Conservation (phyloP, 2,888 invertebrate genomes). For the Lacanobia oleracea region DNA sequence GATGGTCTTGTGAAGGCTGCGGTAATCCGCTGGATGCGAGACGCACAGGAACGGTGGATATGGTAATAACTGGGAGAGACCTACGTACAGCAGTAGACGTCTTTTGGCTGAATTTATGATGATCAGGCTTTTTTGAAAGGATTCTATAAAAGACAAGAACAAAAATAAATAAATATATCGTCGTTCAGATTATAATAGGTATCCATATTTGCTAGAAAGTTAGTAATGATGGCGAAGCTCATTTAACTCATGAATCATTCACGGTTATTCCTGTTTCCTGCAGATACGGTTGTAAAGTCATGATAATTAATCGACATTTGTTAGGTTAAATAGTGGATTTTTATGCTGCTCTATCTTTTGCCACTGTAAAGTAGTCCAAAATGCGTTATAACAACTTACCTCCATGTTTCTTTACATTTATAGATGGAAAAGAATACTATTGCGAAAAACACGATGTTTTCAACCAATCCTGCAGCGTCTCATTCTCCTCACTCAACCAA, state of each 20-base stretch:
- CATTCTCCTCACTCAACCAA: slow-evolving; percentile 85
- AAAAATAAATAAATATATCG: not conserved
- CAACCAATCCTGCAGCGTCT: slow-evolving; percentile 85
- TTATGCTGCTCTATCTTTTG: not conserved
- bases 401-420: not conserved
- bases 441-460: slow-evolving; percentile 88
- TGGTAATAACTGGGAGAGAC: too few relatives aligned
- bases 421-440: slow-evolving; percentile 88
- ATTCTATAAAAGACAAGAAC: not conserved
- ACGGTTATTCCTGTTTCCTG: not conserved
- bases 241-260: not conserved
- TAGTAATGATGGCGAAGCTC: not conserved
- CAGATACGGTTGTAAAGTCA: not conserved
- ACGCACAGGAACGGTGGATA: too few relatives aligned
- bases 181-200: too few relatives aligned
- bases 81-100: too few relatives aligned
- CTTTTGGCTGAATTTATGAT: too few relatives aligned
- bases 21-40: too few relatives aligned
- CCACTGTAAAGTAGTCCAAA: too few relatives aligned
- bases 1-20: too few relatives aligned
- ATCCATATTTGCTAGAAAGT: too few relatives aligned
- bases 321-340: not conserved
- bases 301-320: not conserved
- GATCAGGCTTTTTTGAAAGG: too few relatives aligned
- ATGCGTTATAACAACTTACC: not conserved